These are phyloP conservation scores for Aeoliscus strigatus DNA, from an alignment of 2,797 vertebrate species.

Conservation along the genomic window DNA sequence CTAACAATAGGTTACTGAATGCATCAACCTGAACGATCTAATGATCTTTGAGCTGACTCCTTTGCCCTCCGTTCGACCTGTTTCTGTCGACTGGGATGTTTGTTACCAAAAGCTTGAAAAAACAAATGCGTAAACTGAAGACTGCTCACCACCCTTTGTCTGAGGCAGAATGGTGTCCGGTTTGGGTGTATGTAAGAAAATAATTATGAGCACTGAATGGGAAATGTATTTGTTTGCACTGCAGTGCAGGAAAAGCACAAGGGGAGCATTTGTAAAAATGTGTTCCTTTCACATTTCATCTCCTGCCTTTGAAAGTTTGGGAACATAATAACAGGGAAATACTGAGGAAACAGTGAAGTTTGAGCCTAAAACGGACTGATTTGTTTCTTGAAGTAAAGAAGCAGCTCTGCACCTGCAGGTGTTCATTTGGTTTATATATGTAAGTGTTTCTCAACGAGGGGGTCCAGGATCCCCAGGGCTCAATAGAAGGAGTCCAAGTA, in stretches of 20 bases:
- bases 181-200: constrained; percentile 43
- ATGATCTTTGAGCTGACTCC: constrained; percentile 5
- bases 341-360: constrained; percentile 8
- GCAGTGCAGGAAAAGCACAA: constrained; percentile 30
- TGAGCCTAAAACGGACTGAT: constrained; percentile 2
- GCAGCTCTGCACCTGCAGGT: no score
- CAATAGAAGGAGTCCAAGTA: no score
- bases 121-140: constrained; percentile 43
- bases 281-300: constrained; percentile 38
- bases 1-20: constrained; percentile 21
- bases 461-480: no score
- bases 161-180: constrained; percentile 46
- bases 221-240: constrained; percentile 54
- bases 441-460: no score
- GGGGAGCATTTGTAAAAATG: constrained; percentile 33
- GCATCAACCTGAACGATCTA: no score
- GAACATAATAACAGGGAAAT: constrained; percentile 48
- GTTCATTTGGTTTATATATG: no score
- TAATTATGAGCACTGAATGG: constrained; percentile 41
- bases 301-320: constrained; percentile 49
- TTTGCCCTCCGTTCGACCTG: constrained; percentile 28
- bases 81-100: constrained; percentile 45
- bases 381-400: no score
- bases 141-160: constrained; percentile 51
- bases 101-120: constrained; percentile 51